phyloP scores from a whole-genome alignment of 2,797 vertebrate genomes.

The Anableps anableps region DNA sequence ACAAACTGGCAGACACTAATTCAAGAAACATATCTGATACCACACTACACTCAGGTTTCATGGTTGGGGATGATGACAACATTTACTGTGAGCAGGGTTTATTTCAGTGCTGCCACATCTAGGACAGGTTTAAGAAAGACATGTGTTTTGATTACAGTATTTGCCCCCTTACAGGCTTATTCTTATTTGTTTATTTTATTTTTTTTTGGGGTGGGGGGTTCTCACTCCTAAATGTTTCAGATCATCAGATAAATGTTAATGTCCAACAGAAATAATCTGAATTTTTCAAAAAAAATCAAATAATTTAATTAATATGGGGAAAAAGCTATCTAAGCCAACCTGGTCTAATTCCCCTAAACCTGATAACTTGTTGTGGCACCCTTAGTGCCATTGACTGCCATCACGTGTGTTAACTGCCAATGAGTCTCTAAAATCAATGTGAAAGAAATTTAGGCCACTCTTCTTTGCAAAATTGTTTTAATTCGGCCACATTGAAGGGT shows the following conservation, averaged over 20 bases:
- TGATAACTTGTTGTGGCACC: not conserved
- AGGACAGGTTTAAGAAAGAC: not conserved
- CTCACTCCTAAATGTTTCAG: not conserved
- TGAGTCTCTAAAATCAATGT: not conserved
- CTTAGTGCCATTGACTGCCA: no score
- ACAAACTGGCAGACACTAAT: constrained; percentile 45
- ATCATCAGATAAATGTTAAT: not conserved
- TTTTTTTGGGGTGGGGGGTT: no score
- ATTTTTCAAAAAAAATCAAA: not conserved
- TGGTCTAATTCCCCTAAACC: not conserved
- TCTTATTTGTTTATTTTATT: not conserved
- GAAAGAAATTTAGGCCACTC: not conserved
- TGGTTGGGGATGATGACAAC: constrained; percentile 27
- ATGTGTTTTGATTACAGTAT: not conserved
- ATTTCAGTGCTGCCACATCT: not conserved
- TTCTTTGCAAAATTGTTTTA: not conserved
- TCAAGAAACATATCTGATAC: constrained; percentile 46
- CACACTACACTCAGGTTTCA: constrained; percentile 33
- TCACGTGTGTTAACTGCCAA: not conserved
- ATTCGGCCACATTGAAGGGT: not conserved
- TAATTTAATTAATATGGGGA: not conserved
- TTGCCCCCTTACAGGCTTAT: not conserved
- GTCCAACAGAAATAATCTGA: not conserved
- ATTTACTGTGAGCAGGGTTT: not conserved
- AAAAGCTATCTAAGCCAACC: not conserved